Base-by-base conservation (phyloP, 2,888 invertebrate genomes). In the Lacanobia wlatinum region DNA sequence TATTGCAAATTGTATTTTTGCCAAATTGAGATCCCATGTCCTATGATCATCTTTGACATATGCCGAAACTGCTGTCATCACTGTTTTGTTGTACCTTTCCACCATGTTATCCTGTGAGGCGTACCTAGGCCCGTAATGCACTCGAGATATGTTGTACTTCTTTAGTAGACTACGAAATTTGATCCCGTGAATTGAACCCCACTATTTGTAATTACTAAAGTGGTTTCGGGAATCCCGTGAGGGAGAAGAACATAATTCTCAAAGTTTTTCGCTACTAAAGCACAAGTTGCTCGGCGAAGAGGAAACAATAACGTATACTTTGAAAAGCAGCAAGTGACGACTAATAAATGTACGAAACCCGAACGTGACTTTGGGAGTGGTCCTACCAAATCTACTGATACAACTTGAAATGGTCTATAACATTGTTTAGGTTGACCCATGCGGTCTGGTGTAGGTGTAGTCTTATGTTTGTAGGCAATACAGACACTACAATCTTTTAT, bases 181-280 rank as follows among this genome's bases (percentile, higher is more conserved):
- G 50, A 50, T 50, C 50, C 50, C n/a, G n/a, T 50, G 50, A 50
- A n/a, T n/a, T 50, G 50, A 50, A 50, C n/a, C 50, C 50, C 50
- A n/a, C 1, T 50, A 21, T 21, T n/a, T n/a, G 50, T 50, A 50
- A 50, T 50, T 50, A 50, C 50, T n/a, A n/a, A n/a, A n/a, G n/a
- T n/a, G 50, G n/a, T 50, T 50, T 50, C n/a, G n/a, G n/a, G 50
- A 10, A 50, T 50, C n/a, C 50, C 50, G 48, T n/a, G 48, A 48
- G 48, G 18, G 48, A 18, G 48, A 48, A 48, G 8, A 48, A n/a
- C 8, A n/a, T 48, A 18, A 18, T 48, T 48, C 2, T 52, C 21
- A 4, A 52, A 12, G 12, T 52, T 2, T 52, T 52, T 21, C 12
- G 52, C n/a, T 12, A 21, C 52, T n/a, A 21, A 9, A 12, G n/a